Conservation (phyloP, 2,113 vertebrate genomes). For the Muscicapa adusta region DNA sequence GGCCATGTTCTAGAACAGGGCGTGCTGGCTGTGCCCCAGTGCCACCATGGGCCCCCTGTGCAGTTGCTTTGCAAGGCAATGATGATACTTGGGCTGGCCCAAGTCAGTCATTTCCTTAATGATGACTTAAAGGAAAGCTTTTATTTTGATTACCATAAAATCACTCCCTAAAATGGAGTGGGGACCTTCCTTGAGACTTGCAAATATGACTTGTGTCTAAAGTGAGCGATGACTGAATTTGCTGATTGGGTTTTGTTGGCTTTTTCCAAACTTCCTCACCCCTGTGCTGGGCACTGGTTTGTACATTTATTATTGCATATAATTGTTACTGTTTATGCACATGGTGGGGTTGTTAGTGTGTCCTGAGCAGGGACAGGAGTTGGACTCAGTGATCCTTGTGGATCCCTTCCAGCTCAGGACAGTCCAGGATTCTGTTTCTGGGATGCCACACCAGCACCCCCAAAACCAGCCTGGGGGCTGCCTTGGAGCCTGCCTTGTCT, state of each 20-base stretch:
- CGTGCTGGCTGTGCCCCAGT: neutral
- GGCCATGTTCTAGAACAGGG: fast-evolving
- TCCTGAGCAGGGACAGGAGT: neutral
- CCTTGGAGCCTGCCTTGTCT: neutral
- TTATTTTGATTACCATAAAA: neutral
- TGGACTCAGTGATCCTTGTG: neutral
- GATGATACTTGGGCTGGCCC: neutral
- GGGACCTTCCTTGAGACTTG: neutral
- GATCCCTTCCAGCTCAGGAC: neutral
- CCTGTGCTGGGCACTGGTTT: neutral
- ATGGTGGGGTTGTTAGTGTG: neutral
- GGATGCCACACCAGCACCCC: neutral
- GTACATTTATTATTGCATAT: neutral
- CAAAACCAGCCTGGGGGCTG: fast-evolving
- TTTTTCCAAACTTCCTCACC: neutral
- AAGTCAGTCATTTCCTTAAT: neutral
- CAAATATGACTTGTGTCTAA: neutral
- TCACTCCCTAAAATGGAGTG: neutral
- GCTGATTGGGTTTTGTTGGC: neutral
- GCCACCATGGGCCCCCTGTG: neutral
- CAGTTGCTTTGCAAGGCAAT: neutral
- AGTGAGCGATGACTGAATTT: neutral
- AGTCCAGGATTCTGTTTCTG: neutral
- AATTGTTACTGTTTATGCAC: neutral
- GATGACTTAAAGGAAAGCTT: neutral